A percentile compares a stretch with the other conserved stretches of the same genome.
These are phyloP conservation scores for Cynopterus brachyotis DNA, from an alignment of 2,113 vertebrate genomes.

Conservation along the genomic window DNA sequence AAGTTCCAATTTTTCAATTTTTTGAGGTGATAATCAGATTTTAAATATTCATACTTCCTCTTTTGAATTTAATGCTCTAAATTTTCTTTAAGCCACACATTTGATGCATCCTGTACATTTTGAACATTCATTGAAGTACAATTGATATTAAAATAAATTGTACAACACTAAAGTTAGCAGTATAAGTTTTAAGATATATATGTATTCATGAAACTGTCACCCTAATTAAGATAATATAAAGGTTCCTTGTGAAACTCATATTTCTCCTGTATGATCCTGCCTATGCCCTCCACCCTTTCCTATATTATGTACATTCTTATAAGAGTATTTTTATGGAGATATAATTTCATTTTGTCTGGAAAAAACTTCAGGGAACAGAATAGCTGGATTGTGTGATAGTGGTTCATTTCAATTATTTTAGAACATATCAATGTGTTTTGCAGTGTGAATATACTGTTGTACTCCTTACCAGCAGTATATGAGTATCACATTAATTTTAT, in stretches of 20 bases:
- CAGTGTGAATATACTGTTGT: neutral
- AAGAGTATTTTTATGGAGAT: neutral
- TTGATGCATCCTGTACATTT: neutral
- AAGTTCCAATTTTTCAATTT: neutral
- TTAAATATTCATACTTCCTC: neutral
- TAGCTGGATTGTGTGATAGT: neutral
- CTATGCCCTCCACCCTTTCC: neutral
- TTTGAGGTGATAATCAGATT: neutral
- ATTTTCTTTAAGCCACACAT: neutral
- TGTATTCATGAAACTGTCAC: neutral
- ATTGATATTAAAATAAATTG: conserved; percentile 1
- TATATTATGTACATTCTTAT: neutral
- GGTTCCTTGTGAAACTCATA: neutral
- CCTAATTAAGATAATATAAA: neutral
- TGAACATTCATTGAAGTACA: neutral
- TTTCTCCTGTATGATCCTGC: neutral
- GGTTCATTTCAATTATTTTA: neutral
- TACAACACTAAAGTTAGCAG: neutral
- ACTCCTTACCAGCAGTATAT: neutral
- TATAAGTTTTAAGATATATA: neutral
- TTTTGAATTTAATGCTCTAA: neutral
- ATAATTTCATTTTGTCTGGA: neutral
- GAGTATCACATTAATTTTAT: neutral
- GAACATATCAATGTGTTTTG: neutral
- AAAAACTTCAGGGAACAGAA: neutral